Conservation (phyloP, 2,888 invertebrate genomes). For the Dasypogon diadema region DNA sequence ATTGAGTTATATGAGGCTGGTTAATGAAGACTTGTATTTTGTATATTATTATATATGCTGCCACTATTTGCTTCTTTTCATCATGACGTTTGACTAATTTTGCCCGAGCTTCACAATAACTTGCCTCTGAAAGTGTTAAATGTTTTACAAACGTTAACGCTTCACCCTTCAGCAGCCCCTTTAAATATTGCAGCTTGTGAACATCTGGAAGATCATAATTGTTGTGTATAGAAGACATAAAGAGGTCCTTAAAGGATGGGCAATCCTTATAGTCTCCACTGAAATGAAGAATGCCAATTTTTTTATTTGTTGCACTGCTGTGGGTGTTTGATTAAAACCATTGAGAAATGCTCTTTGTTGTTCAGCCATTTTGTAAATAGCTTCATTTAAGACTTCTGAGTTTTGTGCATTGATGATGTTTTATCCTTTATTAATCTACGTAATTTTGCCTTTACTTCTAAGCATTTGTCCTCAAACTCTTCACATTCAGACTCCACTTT, state of each 20-base stretch:
- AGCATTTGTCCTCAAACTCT: not conserved
- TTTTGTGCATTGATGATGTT: too few relatives aligned
- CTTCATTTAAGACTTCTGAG: not conserved
- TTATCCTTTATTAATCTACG: not conserved
- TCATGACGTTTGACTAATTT: not conserved
- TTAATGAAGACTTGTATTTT: not conserved
- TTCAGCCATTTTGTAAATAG: not conserved
- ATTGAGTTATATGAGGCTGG: not conserved
- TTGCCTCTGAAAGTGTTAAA: not conserved
- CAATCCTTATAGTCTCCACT: conserved; percentile 6
- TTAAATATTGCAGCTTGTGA: not conserved
- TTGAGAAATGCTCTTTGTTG: not conserved
- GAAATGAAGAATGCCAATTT: not conserved
- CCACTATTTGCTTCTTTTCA: not conserved
- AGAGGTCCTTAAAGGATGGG: conserved; percentile 4
- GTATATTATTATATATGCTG: too few relatives aligned
- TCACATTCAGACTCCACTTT: not conserved
- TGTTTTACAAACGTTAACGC: not conserved
- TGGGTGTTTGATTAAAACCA: not conserved
- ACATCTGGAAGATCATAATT: not conserved
- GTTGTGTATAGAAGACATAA: not conserved
- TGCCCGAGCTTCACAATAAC: conserved; percentile 1
- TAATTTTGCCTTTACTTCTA: not conserved
- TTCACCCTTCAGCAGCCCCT: conserved; percentile 11
- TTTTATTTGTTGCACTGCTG: not conserved